Percentiles rank a stretch among this genome's conserved stretches.
Evolutionary conservation across 2,888 invertebrate genomes (phyloP).

Genomic region (Lasioglossum zephyrum): DNA sequence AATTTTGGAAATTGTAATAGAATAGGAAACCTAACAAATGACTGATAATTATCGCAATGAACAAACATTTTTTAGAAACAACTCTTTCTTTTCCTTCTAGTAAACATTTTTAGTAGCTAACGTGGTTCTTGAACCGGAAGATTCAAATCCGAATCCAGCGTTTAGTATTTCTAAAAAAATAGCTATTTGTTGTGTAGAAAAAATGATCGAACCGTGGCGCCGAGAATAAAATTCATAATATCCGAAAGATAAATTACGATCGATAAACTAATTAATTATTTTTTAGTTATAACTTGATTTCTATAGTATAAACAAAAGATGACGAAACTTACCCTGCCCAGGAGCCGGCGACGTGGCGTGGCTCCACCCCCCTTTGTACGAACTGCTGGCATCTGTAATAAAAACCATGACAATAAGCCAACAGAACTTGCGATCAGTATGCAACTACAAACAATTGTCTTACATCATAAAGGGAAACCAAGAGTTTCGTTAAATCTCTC

Average conservation of each 20-base stretch:
- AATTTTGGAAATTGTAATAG: no score
- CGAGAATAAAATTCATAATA: no score
- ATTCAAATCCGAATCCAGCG: no score
- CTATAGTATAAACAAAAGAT: not conserved
- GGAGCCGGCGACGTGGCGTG: slow-evolving; percentile 83
- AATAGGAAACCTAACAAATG: no score
- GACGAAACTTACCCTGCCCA: slow-evolving; percentile 81
- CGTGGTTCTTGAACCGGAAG: no score
- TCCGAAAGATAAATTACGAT: no score
- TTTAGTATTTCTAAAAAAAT: no score
- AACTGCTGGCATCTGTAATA: slow-evolving; percentile 83
- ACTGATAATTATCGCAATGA: not conserved
- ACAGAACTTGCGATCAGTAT: not conserved
- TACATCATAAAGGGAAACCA: not conserved
- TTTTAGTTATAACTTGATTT: not conserved
- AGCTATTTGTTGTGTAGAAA: no score
- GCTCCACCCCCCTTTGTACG: slow-evolving; percentile 84
- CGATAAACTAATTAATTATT: no score
- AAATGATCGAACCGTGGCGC: no score
- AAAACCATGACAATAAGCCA: not conserved
- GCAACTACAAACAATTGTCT: not conserved
- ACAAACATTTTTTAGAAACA: not conserved
- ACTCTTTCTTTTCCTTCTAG: no score
- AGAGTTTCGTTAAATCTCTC: not conserved
- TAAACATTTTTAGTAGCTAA: no score